Evolutionary conservation across 1,140 invertebrate genomes (phyloP), one percentile per base, ranked within the genome.

Genomic region (Euura lappo): DNA sequence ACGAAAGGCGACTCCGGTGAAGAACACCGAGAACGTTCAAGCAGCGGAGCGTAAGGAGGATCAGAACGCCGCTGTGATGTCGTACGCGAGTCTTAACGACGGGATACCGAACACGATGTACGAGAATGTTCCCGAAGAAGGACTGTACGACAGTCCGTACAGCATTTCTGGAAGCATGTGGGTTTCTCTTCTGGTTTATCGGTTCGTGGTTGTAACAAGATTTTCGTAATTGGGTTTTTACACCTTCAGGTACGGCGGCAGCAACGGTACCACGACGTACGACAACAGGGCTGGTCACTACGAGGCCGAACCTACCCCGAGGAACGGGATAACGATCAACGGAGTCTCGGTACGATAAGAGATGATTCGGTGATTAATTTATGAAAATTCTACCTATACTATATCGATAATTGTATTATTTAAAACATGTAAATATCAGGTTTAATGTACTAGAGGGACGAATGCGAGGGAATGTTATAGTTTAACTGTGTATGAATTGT

Each of bases 11-110:
- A 92, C 93, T 28, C 94, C 94, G 2, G 94, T 96, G 0, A 96
- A 96, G 83, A 96, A 96, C 79, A 95, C 94, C 0, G 94, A 96
- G 83, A 96, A 96, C 78, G 91, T 96, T 7, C 93, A 95, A 87
- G 94, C 93, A 2, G 94, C 94, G 2, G 93, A 95, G 78, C 88
- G 93, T 44, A 96, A 96, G 83, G 94, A 96, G 85, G 93, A 95
- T 78, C 91, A 94, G 79, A 94, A 93, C 80, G 94, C 94, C 0
- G 93, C 94, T 0, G 94, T 95, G 0, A 95, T 95, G 94, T 95
- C 94, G 46, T 96, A 95, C 79, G 93, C 94, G 8, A 94, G 92
- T 10, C 85, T 94, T 2, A 94, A 93, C 78, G 93, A 93, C 79
- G 88, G 90, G n/a, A 87, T 87, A 13, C 82, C 90, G 11, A 91